phyloP scores from a whole-genome alignment of 2,888 invertebrate genomes.

The Coleophora flavipennella region DNA sequence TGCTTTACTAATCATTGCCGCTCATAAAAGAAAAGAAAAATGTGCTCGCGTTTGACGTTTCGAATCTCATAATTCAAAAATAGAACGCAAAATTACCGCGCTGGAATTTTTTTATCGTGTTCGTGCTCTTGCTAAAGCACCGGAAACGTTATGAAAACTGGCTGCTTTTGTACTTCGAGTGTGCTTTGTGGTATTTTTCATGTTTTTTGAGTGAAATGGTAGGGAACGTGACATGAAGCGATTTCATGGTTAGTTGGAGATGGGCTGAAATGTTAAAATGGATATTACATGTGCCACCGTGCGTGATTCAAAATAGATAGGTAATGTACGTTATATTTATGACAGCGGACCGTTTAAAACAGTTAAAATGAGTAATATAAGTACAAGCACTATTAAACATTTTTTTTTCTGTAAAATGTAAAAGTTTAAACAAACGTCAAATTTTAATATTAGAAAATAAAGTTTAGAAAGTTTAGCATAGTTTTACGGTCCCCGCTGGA shows the following conservation, averaged over 20 bases:
- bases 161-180: slow-evolving; percentile 39
- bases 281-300: slow-evolving; percentile 1
- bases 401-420: no score
- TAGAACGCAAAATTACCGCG: slow-evolving; percentile 16
- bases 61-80: slow-evolving; percentile 31
- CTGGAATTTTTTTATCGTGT: slow-evolving; percentile 13
- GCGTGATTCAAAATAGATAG: background rate
- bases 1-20: slow-evolving; percentile 63
- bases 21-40: slow-evolving; percentile 49
- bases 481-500: no score
- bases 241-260: slow-evolving; percentile 67
- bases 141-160: slow-evolving; percentile 48
- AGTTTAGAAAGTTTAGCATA: no score
- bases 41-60: slow-evolving; percentile 40
- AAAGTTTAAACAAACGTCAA: no score
- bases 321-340: background rate
- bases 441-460: no score
- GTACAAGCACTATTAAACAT: no score
- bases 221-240: slow-evolving; percentile 54
- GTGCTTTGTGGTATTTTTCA: slow-evolving; percentile 37
- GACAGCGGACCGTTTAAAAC: no score
- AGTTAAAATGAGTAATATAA: no score
- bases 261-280: slow-evolving; percentile 37
- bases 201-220: slow-evolving; percentile 57
- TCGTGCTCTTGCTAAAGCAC: slow-evolving; percentile 35